phyloP scores from a whole-genome alignment of 2,888 invertebrate species.

The Anarsia innoxiella region DNA sequence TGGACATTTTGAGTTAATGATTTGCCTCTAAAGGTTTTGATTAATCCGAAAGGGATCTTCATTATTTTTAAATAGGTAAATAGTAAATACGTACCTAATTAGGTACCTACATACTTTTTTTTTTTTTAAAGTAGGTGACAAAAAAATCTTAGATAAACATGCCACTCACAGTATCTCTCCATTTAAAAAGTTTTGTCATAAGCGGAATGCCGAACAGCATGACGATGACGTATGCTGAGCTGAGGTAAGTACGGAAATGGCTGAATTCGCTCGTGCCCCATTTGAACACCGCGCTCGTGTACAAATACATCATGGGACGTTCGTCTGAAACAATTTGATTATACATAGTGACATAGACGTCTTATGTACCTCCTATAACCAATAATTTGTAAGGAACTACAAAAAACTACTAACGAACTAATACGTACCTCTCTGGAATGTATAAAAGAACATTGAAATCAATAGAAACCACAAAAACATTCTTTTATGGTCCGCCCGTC shows the following conservation, averaged over 20 bases:
- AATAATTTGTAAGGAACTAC: no score
- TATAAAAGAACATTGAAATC: slow-evolving; percentile 84
- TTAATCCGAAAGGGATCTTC: no score
- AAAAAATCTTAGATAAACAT: no score
- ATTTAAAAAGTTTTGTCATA: slow-evolving; percentile 79
- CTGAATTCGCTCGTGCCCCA: slow-evolving; percentile 84
- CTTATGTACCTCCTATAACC: no score
- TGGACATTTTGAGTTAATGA: no score
- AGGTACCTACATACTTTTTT: no score
- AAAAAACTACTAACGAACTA: no score
- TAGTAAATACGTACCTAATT: no score
- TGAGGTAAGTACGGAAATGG: slow-evolving; percentile 83
- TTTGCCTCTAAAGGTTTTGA: no score
- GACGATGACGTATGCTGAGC: slow-evolving; percentile 80
- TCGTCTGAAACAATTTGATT: slow-evolving; percentile 84
- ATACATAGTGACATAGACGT: no score
- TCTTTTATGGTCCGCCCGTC: slow-evolving; percentile 73
- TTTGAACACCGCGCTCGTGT: slow-evolving; percentile 80
- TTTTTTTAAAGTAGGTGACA: no score
- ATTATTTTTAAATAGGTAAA: no score
- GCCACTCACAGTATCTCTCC: slow-evolving; percentile 81
- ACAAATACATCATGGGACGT: slow-evolving; percentile 83
- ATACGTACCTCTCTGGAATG: slow-evolving; percentile 84
- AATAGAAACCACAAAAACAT: slow-evolving; percentile 81
- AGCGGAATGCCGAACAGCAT: slow-evolving; percentile 82